These are phyloP conservation scores for Poeciliopsis occidentalis DNA, from an alignment of 2,113 vertebrate genomes.

Conservation along the genomic window DNA sequence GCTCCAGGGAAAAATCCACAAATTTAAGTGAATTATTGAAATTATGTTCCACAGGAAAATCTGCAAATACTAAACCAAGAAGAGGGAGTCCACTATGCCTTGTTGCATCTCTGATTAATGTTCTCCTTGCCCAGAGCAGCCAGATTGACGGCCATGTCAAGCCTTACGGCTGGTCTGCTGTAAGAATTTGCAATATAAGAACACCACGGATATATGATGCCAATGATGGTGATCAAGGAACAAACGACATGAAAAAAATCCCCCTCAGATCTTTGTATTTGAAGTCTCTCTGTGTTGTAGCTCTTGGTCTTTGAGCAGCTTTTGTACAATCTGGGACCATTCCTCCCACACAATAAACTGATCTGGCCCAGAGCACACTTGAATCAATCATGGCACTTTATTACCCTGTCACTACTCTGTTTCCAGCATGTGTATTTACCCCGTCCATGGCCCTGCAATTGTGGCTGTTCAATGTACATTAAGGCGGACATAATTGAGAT, in stretches of 20 bases:
- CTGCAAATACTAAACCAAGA: too few species aligned
- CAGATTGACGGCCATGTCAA: neutral
- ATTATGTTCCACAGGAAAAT: too few species aligned
- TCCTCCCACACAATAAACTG: slow-evolving; percentile 74
- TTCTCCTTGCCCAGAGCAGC: neutral
- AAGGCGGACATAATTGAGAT: slow-evolving; percentile 80
- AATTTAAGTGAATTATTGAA: too few species aligned
- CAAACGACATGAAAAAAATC: neutral
- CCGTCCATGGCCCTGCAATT: slow-evolving; percentile 73
- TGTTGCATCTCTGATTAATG: neutral
- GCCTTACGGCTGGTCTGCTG: neutral
- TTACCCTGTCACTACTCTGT: slow-evolving; percentile 80
- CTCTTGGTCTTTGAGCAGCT: slow-evolving; percentile 37
- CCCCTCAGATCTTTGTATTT: slow-evolving; percentile 29
- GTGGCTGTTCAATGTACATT: slow-evolving; percentile 78
- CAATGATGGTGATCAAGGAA: neutral
- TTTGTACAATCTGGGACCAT: slow-evolving; percentile 71
- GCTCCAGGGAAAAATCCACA: too few species aligned
- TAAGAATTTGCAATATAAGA: neutral
- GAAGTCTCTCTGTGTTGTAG: slow-evolving; percentile 23
- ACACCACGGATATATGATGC: neutral
- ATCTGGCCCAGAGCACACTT: slow-evolving; percentile 71
- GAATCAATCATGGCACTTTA: slow-evolving; percentile 83
- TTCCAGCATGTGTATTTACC: slow-evolving; percentile 79
- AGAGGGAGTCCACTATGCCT: too few species aligned